These are phyloP conservation scores for Zele albiditarsus DNA, from an alignment of 2,888 invertebrate species.

Conservation along the genomic window DNA sequence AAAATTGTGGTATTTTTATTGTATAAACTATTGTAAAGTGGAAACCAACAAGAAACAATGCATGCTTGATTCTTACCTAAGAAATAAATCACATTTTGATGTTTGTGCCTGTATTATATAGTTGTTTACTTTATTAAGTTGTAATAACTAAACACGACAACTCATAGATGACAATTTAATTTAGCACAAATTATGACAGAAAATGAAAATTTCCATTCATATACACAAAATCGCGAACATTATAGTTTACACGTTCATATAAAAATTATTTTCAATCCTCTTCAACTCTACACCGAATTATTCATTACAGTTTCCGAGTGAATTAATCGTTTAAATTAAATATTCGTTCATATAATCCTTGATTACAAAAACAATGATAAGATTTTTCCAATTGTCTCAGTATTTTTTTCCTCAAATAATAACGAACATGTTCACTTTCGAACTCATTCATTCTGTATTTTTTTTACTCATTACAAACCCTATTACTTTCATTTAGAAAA, in stretches of 20 bases:
- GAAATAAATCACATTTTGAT: constrained; percentile 36
- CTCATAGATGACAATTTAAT: not conserved
- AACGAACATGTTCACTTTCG: not conserved
- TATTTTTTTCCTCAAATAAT: not conserved
- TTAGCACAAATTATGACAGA: not conserved
- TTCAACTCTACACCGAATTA: no score
- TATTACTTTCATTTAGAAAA: constrained; percentile 7
- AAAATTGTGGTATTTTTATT: constrained; percentile 40
- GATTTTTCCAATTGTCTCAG: not conserved
- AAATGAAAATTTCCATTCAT: not conserved
- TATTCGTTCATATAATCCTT: no score
- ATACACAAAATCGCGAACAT: constrained; percentile 8
- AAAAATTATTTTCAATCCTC: not conserved
- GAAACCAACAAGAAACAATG: constrained; percentile 26
- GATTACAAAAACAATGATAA: not conserved
- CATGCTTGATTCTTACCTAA: constrained; percentile 36
- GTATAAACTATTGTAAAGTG: constrained; percentile 35
- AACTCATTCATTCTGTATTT: constrained; percentile 17
- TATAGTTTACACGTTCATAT: not conserved
- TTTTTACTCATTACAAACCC: constrained; percentile 23
- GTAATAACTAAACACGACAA: not conserved
- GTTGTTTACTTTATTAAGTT: constrained; percentile 10
- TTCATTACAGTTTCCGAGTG: no score
- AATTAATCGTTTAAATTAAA: no score
- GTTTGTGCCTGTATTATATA: constrained; percentile 26